Evolutionary conservation across 2,888 invertebrate species (phyloP).

Genomic region (Neoscelio sp.): DNA sequence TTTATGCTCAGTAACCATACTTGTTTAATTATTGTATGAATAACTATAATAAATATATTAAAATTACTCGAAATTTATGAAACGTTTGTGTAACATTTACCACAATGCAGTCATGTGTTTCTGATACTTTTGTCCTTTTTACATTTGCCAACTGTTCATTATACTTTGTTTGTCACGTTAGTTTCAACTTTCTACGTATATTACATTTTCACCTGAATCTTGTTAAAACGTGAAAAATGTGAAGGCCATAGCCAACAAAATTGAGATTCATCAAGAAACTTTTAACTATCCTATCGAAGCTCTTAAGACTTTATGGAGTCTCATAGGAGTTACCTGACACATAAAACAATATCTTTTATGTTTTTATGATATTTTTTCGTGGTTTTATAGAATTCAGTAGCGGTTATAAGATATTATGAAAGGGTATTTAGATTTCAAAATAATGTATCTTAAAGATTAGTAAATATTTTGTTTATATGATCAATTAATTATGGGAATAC

Average conservation of each 20-base stretch:
- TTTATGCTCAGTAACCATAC: too few species aligned
- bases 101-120: background rate
- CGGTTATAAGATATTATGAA: too few species aligned
- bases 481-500: too few species aligned
- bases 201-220: conserved; percentile 38
- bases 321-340: conserved; percentile 12
- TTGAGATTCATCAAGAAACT: conserved; percentile 44
- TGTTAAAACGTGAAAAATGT: conserved; percentile 48
- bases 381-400: too few species aligned
- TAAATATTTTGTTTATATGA: too few species aligned
- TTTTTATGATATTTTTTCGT: too few species aligned
- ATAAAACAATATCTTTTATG: conserved; percentile 6
- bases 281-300: conserved; percentile 40
- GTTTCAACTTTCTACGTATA: conserved; percentile 39
- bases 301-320: conserved; percentile 32
- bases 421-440: too few species aligned
- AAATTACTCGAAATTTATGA: too few species aligned
- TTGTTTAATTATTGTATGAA: too few species aligned
- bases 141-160: conserved; percentile 8
- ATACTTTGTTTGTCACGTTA: conserved; percentile 24
- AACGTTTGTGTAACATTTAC: too few species aligned
- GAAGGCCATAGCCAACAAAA: conserved; percentile 16
- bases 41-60: too few species aligned
- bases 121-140: background rate
- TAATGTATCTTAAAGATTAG: too few species aligned